These are phyloP conservation scores for Macrotrachela quadricornifera DNA, from an alignment of 1,140 invertebrate genomes.

Conservation along the genomic window DNA sequence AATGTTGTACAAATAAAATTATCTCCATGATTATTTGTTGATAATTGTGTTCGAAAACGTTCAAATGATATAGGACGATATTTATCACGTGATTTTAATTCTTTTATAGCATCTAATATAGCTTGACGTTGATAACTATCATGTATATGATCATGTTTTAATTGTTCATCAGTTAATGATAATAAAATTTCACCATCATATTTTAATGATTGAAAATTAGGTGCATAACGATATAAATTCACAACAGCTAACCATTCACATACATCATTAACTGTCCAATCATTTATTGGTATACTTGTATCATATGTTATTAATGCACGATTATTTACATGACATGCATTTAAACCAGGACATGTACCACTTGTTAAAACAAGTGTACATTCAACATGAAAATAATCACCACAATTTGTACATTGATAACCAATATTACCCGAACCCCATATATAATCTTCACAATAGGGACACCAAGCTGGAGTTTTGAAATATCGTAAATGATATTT, in stretches of 20 bases:
- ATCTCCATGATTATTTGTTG: background rate
- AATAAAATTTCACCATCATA: background rate
- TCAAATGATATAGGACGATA: background rate
- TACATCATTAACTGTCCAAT: slow-evolving; percentile 2
- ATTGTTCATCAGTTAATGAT: background rate
- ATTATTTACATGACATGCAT: background rate
- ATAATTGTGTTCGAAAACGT: background rate
- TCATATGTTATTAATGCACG: background rate
- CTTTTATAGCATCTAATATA: slow-evolving; percentile 4
- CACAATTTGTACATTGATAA: slow-evolving; percentile 1
- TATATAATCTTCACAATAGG: background rate
- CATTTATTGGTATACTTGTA: background rate
- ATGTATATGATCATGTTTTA: background rate
- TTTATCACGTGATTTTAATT: background rate
- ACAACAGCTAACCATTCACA: slow-evolving; percentile 6
- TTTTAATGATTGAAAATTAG: background rate
- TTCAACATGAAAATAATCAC: background rate
- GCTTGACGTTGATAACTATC: slow-evolving; percentile 1
- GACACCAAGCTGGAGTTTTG: background rate
- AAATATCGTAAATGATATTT: slow-evolving; percentile 4
- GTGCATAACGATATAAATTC: slow-evolving; percentile 3
- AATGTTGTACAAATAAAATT: background rate
- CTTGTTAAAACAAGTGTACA: background rate
- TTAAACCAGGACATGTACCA: background rate
- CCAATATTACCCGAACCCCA: slow-evolving; percentile 6